Conservation (phyloP, 2,888 invertebrate species). For the Synergus laeviventris region DNA sequence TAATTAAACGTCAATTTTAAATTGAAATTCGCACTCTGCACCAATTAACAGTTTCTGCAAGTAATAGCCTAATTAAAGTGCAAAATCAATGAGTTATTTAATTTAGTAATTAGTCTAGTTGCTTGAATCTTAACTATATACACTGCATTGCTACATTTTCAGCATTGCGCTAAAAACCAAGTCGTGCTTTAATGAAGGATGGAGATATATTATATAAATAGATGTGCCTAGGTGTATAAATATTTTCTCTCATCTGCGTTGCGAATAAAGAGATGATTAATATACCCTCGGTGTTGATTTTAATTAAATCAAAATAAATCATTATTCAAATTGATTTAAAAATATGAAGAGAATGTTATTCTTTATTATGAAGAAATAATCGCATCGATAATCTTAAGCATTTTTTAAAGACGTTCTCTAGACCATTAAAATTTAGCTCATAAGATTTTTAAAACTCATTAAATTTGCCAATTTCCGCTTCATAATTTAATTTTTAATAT, state of each 20-base stretch:
- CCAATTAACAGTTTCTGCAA: conserved; percentile 10
- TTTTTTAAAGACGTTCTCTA: too few relatives aligned
- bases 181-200: conserved; percentile 19
- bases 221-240: conserved; percentile 10
- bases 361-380: too few relatives aligned
- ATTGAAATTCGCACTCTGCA: background rate
- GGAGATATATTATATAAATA: conserved; percentile 5
- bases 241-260: conserved; percentile 19
- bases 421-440: too few relatives aligned
- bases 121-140: conserved; percentile 7
- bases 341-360: too few relatives aligned
- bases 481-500: too few relatives aligned
- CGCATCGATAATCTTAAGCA: too few relatives aligned
- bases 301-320: conserved; percentile 9
- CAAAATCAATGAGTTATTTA: conserved; percentile 13
- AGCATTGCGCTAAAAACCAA: background rate
- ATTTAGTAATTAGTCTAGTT: conserved; percentile 34
- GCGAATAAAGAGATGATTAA: background rate
- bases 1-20: background rate
- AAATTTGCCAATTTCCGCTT: too few relatives aligned
- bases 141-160: conserved; percentile 2
- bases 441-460: too few relatives aligned
- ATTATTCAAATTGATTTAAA: too few relatives aligned
- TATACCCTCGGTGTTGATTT: background rate
- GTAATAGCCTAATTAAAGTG: conserved; percentile 7